Evolutionary conservation across 2,113 vertebrate species (phyloP).

Genomic region (Thinocorus orbignyianus): DNA sequence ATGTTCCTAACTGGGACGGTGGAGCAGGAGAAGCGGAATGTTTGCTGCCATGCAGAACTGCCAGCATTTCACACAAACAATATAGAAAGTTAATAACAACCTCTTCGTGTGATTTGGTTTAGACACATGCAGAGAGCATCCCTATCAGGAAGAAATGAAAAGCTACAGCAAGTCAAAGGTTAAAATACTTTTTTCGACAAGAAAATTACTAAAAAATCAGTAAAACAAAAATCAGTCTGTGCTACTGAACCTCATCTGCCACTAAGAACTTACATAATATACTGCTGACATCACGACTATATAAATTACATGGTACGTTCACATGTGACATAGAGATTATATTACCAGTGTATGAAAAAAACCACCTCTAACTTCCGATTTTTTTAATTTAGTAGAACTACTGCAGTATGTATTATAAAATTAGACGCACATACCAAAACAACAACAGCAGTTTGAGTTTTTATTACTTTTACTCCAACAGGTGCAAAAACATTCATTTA

Average conservation of each 20-base stretch:
- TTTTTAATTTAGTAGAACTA: conserved; percentile 56
- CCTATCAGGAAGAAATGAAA: conserved; percentile 9
- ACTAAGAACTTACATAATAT: conserved; percentile 72
- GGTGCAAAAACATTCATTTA: conserved; percentile 55
- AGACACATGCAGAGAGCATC: neutral
- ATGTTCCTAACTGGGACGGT: neutral
- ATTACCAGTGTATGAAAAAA: conserved; percentile 59
- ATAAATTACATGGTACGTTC: conserved; percentile 70
- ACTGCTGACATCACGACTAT: conserved; percentile 67
- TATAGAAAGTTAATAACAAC: neutral
- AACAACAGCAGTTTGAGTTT: neutral
- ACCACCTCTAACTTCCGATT: conserved; percentile 42
- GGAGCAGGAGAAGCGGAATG: neutral
- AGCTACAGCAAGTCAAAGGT: neutral
- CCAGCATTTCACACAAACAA: neutral
- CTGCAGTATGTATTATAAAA: conserved; percentile 35
- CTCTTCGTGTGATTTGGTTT: neutral
- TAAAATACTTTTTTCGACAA: neutral
- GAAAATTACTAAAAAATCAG: conserved; percentile 52
- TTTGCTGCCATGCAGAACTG: neutral
- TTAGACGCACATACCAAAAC: conserved; percentile 31
- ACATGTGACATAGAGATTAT: conserved; percentile 71
- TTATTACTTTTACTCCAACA: conserved; percentile 54
- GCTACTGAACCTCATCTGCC: conserved; percentile 52
- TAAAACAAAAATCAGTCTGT: conserved; percentile 49